Evolutionary conservation across 2,888 invertebrate species (phyloP), one percentile per base, ranked within the genome.

Genomic region (Troides oblongomaculatus): DNA sequence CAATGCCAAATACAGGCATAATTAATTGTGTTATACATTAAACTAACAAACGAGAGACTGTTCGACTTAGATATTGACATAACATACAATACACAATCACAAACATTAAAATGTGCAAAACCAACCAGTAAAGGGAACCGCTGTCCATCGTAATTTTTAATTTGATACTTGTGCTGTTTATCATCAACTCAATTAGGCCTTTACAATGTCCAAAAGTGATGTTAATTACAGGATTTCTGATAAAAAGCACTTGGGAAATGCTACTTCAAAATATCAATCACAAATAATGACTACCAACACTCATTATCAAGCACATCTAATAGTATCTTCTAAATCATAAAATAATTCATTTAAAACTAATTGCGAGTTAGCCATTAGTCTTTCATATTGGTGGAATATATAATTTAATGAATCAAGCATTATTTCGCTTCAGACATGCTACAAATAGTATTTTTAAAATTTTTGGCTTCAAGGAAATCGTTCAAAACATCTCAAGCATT

Each of bases 11-110:
- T 63, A 62, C 56, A 60, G 60, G 53, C 63, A 43, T 59, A 21
- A 64, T 62, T 12, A 43, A 62, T 18, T 79, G 79, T 81, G 77
- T 81, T 81, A 83, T 84, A 75, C 85, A 88, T 88, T 87, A 81
- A 70, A 89, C 86, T 87, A 88, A 88, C 86, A 62, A 66, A 66
- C 60, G 86, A 76, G 75, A 78, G 80, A 79, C 80, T 80, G 79
- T 78, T 77, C 77, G 78, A 81, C 77, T 79, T 82, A 84, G 78
- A 62, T 68, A 61, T 67, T 72, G 67, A 53, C 60, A 46, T 67
- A 75, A 76, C 82, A 81, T 79, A 80, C 85, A 86, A 84, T 84
- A 83, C 85, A 83, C 74, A 72, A 66, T 60, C 63, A 66, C 39
- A 66, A 69, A 61, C 46, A 62, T 59, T 62, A 60, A n/a, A n/a